Evolutionary conservation across 2,888 invertebrate genomes (phyloP).

Genomic region (Lycia hirtaria): DNA sequence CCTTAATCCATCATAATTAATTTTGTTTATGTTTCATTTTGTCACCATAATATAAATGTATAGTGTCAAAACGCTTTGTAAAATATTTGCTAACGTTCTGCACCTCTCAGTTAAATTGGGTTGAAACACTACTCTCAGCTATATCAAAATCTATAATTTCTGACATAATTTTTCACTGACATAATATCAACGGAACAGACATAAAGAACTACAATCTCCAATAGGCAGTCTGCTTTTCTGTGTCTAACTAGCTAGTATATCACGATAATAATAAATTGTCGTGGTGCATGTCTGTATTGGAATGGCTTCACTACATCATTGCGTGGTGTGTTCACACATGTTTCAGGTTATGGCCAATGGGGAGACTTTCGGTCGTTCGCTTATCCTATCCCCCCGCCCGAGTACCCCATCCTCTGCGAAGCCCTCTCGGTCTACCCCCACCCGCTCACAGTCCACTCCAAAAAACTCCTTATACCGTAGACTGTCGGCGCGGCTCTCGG

Average conservation of each 20-base stretch:
- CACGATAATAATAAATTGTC: conserved; percentile 63
- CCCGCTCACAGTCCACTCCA: conserved; percentile 76
- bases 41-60: conserved; percentile 43
- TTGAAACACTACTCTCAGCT: conserved; percentile 29
- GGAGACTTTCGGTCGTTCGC: conserved; percentile 88
- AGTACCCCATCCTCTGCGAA: conserved; percentile 72
- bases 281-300: conserved; percentile 83
- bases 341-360: conserved; percentile 90
- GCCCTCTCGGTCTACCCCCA: conserved; percentile 70
- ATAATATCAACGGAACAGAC: conserved; percentile 11
- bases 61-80: conserved; percentile 50
- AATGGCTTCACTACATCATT: conserved; percentile 86
- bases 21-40: conserved; percentile 49
- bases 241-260: conserved; percentile 66
- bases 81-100: conserved; percentile 45
- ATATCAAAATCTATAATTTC: conserved; percentile 24
- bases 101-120: conserved; percentile 36
- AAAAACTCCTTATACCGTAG: conserved; percentile 80
- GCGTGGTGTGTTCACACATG: conserved; percentile 86
- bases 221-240: conserved; percentile 64
- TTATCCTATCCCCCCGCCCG: conserved; percentile 82
- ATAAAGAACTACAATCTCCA: conserved; percentile 37
- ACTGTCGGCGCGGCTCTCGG: conserved; percentile 78
- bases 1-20: conserved; percentile 47
- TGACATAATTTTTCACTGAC: conserved; percentile 11